phyloP scores from a whole-genome alignment of 1,140 invertebrate species.

The Drosophila ogumai region DNA sequence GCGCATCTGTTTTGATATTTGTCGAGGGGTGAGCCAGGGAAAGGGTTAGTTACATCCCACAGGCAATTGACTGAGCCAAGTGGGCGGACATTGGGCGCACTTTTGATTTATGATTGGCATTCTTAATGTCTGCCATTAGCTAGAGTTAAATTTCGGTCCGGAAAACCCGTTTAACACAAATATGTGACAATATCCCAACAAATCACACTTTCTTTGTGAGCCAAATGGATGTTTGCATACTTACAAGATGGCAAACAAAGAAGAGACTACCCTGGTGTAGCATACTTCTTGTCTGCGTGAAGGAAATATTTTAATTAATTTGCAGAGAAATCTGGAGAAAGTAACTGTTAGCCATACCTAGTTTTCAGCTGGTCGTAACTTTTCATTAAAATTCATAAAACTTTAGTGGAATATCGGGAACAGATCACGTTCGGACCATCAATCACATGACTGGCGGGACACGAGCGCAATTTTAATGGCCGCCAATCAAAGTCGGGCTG shows the following conservation, averaged over 20 bases:
- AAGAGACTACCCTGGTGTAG: background rate
- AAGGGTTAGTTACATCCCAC: slow-evolving; percentile 42
- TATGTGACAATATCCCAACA: background rate
- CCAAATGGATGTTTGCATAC: slow-evolving; percentile 4
- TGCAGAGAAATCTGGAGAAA: background rate
- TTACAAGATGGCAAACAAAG: too few species aligned
- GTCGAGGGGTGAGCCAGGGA: slow-evolving; percentile 17
- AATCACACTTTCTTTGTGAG: background rate
- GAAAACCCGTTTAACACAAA: slow-evolving; percentile 4
- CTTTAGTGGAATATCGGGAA: slow-evolving; percentile 41
- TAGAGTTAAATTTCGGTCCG: slow-evolving; percentile 4
- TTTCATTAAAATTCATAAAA: slow-evolving; percentile 70
- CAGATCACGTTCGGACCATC: slow-evolving; percentile 64
- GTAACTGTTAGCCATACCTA: background rate
- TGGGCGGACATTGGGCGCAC: slow-evolving; percentile 21
- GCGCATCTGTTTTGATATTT: slow-evolving; percentile 80
- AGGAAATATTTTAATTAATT: slow-evolving; percentile 10
- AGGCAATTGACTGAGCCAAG: slow-evolving; percentile 36
- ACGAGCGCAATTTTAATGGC: slow-evolving; percentile 65
- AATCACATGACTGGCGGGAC: slow-evolving; percentile 69
- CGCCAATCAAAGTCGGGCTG: slow-evolving; percentile 67
- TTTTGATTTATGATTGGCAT: slow-evolving; percentile 57
- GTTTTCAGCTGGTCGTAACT: slow-evolving; percentile 14
- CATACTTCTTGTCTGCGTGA: slow-evolving; percentile 8
- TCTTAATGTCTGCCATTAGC: slow-evolving; percentile 33